Conservation (phyloP, 2,888 invertebrate species). For the Luffia ferchaultella region DNA sequence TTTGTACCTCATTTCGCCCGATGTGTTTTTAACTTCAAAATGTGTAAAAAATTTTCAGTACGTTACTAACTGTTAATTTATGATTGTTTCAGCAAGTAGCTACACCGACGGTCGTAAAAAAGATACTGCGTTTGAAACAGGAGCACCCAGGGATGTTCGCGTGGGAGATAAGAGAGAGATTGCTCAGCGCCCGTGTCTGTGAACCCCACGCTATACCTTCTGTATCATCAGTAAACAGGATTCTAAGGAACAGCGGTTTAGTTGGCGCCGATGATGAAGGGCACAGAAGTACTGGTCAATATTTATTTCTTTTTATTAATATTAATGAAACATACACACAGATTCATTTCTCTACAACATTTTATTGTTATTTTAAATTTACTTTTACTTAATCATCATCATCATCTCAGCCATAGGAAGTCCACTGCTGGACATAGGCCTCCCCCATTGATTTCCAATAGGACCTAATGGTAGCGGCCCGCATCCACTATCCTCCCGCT, state of each 20-base stretch:
- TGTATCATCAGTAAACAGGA: slow-evolving; percentile 93
- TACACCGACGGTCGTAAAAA: slow-evolving; percentile 94
- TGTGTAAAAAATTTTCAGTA: too few species aligned
- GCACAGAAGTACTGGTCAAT: slow-evolving; percentile 36
- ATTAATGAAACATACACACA: slow-evolving; percentile 1
- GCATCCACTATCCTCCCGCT: too few species aligned
- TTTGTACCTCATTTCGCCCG: too few species aligned
- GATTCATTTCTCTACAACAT: not conserved
- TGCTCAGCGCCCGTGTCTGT: slow-evolving; percentile 89
- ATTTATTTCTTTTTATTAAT: not conserved
- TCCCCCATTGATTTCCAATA: too few species aligned
- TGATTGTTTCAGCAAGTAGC: slow-evolving; percentile 96
- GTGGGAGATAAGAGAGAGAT: slow-evolving; percentile 93
- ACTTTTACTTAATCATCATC: too few species aligned
- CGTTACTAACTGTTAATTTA: too few species aligned
- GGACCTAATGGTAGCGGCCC: too few species aligned
- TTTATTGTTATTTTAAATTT: not conserved
- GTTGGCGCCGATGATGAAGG: slow-evolving; percentile 72
- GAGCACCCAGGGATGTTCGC: slow-evolving; percentile 97
- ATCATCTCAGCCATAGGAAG: too few species aligned
- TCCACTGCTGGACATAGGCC: too few species aligned
- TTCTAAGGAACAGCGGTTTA: slow-evolving; percentile 83
- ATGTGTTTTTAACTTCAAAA: too few species aligned
- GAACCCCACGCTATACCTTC: slow-evolving; percentile 92
- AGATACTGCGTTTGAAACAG: slow-evolving; percentile 92